Conservation (phyloP, 2,888 invertebrate species). For the Phengaris arion region DNA sequence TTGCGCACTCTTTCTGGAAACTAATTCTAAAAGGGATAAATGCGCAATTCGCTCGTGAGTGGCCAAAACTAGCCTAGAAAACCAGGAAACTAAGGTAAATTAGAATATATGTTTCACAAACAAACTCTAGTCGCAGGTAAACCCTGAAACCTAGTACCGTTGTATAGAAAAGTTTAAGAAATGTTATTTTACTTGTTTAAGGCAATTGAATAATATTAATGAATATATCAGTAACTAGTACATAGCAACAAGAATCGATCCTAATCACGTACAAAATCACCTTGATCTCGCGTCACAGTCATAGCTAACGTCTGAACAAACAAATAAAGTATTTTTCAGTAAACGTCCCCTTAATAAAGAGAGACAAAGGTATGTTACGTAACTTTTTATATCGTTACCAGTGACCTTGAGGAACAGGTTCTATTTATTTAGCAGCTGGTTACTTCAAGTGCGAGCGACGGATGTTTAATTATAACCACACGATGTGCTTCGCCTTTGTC, state of each 20-base stretch:
- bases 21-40: conserved; percentile 54
- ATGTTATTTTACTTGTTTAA: background rate
- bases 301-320: conserved; percentile 59
- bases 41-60: conserved; percentile 66
- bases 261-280: background rate
- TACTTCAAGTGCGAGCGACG: conserved; percentile 20
- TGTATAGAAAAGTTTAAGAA: background rate
- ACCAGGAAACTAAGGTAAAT: conserved; percentile 51
- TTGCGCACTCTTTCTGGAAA: conserved; percentile 62
- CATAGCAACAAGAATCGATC: background rate
- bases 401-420: conserved; percentile 39
- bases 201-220: background rate
- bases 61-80: conserved; percentile 37
- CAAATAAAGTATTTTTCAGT: conserved; percentile 46
- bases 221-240: background rate
- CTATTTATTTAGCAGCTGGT: conserved; percentile 34
- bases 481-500: background rate
- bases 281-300: conserved; percentile 9
- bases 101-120: conserved; percentile 34
- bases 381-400: conserved; percentile 35
- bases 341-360: conserved; percentile 28
- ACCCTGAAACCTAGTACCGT: background rate
- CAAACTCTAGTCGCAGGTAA: background rate
- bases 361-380: conserved; percentile 38
- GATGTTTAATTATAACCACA: background rate